Evolutionary conservation across 37 sponge, comb jelly and placozoan genomes (phyloP), one percentile per base, ranked within the genome.

Genomic region (Beroe forskalii): DNA sequence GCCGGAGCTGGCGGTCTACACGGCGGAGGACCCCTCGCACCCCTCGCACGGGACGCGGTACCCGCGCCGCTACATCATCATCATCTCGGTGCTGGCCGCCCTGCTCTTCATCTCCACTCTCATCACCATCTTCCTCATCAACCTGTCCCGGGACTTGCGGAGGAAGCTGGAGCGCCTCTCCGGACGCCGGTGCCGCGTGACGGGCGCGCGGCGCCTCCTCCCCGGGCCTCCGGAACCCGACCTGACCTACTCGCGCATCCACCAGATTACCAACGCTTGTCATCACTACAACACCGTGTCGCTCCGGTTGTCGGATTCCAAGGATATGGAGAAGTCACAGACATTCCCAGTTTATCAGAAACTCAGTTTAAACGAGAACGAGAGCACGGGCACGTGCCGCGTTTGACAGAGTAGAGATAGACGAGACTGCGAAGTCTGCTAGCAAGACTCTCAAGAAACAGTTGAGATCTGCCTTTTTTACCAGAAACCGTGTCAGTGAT

Each of bases 281-380:
- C 55, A 44, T 23, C 86, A 80, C 55, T 80, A 80, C 86, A 80
- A 80, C 86, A 80, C 86, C 4, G 40, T 80, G 1, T 80, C 86
- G 0, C 86, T 80, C 86, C 44, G 86, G 55, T 27, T 80, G 48
- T 44, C 86, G 3, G 86, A 80, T n/a, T 69, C 33, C 38, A 69
- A 69, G 39, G 72, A 69, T 2, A 69, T 27, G 27, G 72, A 32
- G 17, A 69, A 69, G 72, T 69, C 72, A 36, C 72, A 69, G 72
- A 69, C 72, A 32, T 69, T 69, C 39, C 72, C 72, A 33, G 72
- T 69, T 19, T 69, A 69, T 32, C 72, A 69, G 39, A 69, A 69
- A 69, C 72, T 69, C 4, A 32, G 72, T 35, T 69, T 69, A 14
- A 33, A 27, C 17, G 72, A 69, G 38, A 48, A 6, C 12, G 55